Evolutionary conservation across 2,797 vertebrate genomes (phyloP), one percentile per base, ranked within the genome.

Genomic region (Danio aesculapii): DNA sequence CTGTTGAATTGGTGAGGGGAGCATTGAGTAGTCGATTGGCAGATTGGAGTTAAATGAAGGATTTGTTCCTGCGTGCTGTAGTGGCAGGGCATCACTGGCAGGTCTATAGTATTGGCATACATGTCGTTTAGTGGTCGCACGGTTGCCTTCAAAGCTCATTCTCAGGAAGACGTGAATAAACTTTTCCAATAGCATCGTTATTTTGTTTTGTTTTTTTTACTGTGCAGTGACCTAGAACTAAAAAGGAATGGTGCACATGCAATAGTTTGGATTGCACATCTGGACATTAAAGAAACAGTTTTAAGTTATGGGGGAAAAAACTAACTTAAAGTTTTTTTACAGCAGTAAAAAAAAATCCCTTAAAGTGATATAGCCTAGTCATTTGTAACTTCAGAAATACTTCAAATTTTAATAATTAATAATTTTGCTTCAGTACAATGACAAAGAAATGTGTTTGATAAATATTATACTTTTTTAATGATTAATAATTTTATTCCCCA

Each of bases 41-140:
- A 66, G 61, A 73, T 66, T 39, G 49, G 47, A 66, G 52, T 55
- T 73, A 73, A 66, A 82, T 67, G 63, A 69, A 77, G 74, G 78
- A 84, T 87, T 81, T 81, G 67, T 81, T 66, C 58, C 75, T 84
- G 46, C 77, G 53, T 74, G 58, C 62, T 77, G 78, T 70, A 43
- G 47, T 66, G 75, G 86, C 85, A 86, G 90, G 91, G 84, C 72
- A 90, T 93, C 91, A 91, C 86, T 80, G 79, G 73, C 55, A 19
- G 41, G 64, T 77, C 78, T 73, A 84, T 77, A 82, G 21, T 91
- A 93, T 92, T 89, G 92, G 90, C 86, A 82, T 78, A 85, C 79
- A 67, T 92, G 92, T 84, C 91, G 84, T 89, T 69, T 83, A 84
- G 84, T 88, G 90, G 91, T 91, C 71, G 83, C 53, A 70, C 83